phyloP scores from a whole-genome alignment of 2,113 vertebrate species.

The Varanus salvator region DNA sequence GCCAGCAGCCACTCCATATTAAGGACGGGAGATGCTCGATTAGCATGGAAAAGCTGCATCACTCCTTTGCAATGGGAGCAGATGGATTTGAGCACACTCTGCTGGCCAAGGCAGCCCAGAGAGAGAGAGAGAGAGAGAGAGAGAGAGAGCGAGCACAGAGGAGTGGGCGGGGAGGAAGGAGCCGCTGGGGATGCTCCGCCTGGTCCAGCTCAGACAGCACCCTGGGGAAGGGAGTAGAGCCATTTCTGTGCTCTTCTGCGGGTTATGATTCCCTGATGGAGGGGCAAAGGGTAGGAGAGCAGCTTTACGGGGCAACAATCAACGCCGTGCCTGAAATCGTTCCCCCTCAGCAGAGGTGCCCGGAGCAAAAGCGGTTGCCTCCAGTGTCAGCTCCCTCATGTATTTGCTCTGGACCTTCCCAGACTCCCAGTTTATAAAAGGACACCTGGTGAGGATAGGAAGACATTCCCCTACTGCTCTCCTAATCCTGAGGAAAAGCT shows the following conservation, averaged over 20 bases:
- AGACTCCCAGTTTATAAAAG: not conserved
- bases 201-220: not conserved
- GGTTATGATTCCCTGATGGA: not conserved
- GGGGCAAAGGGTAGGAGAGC: not conserved
- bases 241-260: not conserved
- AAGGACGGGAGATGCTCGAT: conserved; percentile 11
- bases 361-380: not conserved
- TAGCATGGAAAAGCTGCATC: not conserved
- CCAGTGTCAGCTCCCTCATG: not conserved
- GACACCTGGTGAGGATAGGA: not conserved
- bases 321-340: not conserved
- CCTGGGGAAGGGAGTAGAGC: not conserved
- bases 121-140: not conserved
- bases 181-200: not conserved
- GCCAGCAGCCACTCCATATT: conserved; percentile 3
- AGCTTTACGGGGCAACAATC: not conserved
- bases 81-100: conserved; percentile 49
- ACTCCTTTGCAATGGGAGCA: not conserved
- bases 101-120: not conserved
- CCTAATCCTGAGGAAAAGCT: too few species aligned
- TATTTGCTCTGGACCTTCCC: not conserved
- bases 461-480: not conserved
- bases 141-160: not conserved
- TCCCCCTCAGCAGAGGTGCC: not conserved
- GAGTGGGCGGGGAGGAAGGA: not conserved